Conservation (phyloP, 1,140 invertebrate species). For the Drosophila paulistorum region DNA sequence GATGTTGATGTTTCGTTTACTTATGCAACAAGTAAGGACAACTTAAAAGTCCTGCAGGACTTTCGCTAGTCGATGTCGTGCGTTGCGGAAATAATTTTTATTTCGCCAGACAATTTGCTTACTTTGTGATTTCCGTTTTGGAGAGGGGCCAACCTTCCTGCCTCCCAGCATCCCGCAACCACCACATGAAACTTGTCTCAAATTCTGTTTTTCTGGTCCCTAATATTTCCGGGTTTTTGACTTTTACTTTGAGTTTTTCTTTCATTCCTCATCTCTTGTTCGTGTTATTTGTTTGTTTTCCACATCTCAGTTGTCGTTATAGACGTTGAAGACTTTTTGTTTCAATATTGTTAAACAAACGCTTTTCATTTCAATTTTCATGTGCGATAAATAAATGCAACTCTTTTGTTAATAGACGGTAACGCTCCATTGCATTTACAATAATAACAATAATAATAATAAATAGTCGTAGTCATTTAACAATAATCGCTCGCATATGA, state of each 20-base stretch:
- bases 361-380: not conserved
- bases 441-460: conserved; percentile 50
- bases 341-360: conserved; percentile 7
- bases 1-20: conserved; percentile 2
- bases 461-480: conserved; percentile 58
- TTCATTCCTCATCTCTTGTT: not conserved
- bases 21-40: conserved; percentile 57
- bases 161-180: conserved; percentile 10
- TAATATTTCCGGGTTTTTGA: conserved; percentile 77
- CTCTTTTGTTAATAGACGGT: conserved; percentile 20
- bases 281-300: too few relatives aligned
- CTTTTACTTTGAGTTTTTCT: conserved; percentile 19
- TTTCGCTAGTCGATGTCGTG: conserved; percentile 29
- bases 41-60: conserved; percentile 32
- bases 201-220: conserved; percentile 2
- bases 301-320: too few relatives aligned
- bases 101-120: conserved; percentile 83
- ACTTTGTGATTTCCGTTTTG: conserved; percentile 81
- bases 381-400: not conserved
- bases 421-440: conserved; percentile 49
- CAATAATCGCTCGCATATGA: conserved; percentile 66
- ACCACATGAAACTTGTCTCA: too few relatives aligned
- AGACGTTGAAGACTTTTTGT: conserved; percentile 1
- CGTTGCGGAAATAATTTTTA: conserved; percentile 82
- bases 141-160: conserved; percentile 14